Evolutionary conservation across 2,797 vertebrate genomes (phyloP).

Genomic region (Rhadinocentrus ornatus): DNA sequence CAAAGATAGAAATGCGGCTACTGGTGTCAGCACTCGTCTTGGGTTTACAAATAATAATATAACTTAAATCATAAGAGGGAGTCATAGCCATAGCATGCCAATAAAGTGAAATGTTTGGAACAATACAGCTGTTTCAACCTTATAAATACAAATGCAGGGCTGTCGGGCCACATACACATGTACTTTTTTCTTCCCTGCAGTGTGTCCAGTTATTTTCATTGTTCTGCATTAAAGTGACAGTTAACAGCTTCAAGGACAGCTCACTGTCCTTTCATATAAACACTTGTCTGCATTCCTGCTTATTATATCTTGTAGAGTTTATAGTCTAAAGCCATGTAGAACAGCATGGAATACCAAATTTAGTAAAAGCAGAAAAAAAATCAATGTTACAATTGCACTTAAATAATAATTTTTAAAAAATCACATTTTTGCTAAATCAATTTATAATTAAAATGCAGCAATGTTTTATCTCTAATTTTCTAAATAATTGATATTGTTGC

Average conservation of each 20-base stretch:
- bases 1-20: slow-evolving; percentile 14
- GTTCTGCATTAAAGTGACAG: slow-evolving; percentile 59
- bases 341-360: slow-evolving; percentile 5
- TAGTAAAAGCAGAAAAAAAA: neutral
- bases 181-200: slow-evolving; percentile 34
- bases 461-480: neutral
- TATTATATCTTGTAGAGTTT: slow-evolving; percentile 26
- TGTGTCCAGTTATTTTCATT: slow-evolving; percentile 38
- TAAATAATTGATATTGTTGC: neutral
- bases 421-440: neutral
- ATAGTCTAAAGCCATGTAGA: neutral
- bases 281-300: slow-evolving; percentile 7
- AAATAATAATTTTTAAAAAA: neutral
- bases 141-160: slow-evolving; percentile 16
- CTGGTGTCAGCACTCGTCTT: neutral
- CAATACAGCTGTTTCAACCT: slow-evolving; percentile 22
- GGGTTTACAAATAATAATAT: slow-evolving; percentile 42
- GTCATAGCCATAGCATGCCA: slow-evolving; percentile 46
- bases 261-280: slow-evolving; percentile 47
- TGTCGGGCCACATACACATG: slow-evolving; percentile 25
- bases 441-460: neutral
- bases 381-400: neutral
- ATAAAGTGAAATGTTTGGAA: slow-evolving; percentile 45
- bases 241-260: slow-evolving; percentile 60
- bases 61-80: slow-evolving; percentile 13